A percentile compares a stretch with the other conserved stretches of the same genome.
Evolutionary conservation across 2,888 invertebrate species (phyloP).

Genomic region (Dysmachus trigonus): DNA sequence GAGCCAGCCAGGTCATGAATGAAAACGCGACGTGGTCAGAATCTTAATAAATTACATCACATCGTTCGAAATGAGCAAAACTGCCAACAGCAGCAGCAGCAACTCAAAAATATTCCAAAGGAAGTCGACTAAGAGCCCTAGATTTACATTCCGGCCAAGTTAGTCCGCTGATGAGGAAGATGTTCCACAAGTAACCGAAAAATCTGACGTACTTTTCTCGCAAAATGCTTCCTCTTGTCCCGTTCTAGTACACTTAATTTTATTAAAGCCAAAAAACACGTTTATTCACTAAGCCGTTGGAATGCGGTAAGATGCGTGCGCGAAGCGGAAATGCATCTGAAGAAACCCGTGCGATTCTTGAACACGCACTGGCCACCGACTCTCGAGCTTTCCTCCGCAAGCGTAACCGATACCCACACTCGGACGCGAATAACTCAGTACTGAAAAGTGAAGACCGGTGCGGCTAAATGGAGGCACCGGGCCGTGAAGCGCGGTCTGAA

Average conservation of each 20-base stretch:
- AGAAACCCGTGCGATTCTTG: background rate
- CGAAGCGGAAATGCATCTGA: constrained; percentile 7
- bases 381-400: background rate
- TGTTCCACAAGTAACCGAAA: background rate
- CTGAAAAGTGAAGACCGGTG: constrained; percentile 17
- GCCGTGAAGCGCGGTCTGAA: constrained; percentile 6
- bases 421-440: constrained; percentile 23
- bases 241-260: background rate
- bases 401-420: background rate
- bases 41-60: constrained; percentile 7
- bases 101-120: background rate
- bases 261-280: background rate
- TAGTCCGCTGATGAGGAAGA: background rate
- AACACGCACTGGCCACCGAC: background rate
- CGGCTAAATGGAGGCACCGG: constrained; percentile 20
- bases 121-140: background rate
- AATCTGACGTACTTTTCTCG: background rate
- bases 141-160: background rate
- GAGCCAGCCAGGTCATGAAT: background rate
- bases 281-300: background rate
- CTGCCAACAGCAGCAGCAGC: background rate
- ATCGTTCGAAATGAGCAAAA: background rate
- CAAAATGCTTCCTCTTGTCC: background rate
- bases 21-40: background rate
- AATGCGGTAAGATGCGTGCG: constrained; percentile 14